Base-by-base conservation (phyloP, 2,113 vertebrate genomes). In the Lepus europaeus region DNA sequence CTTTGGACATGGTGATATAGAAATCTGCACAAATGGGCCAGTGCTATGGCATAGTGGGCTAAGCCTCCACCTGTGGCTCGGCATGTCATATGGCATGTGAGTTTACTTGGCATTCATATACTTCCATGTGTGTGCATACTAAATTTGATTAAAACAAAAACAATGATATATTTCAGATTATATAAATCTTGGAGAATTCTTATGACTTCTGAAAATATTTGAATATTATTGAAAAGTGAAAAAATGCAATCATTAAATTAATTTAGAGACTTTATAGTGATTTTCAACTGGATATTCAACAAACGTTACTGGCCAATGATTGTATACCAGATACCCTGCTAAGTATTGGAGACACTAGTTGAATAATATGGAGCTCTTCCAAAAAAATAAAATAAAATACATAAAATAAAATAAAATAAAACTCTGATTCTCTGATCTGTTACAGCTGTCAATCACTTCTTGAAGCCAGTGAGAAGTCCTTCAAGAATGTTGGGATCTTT, bases 131-230 rank as follows among this genome's bases (percentile, higher is more conserved):
- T 64, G 3, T 64, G 7, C 49, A 5, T 81, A 56, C 25, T 88
- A 73, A 70, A 81, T 5, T 85, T 85, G 29, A 80, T 70, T 11
- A 69, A 76, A 80, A 73, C 9, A 56, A 27, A n/a, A 56, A 59
- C n/a, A n/a, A 27, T 29, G 78, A 72, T 80, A 56, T 72, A 77
- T 23, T 78, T 56, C 68, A 27, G 25, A 29, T 59, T 59, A 61
- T 29, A 27, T 9, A 10, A 91, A 68, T 5, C 25, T 74, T 56
- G 84, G 51, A 88, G 49, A 84, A 59, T 91, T 20, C 2, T 79
- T 84, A 78, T 91, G 66, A 74, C 31, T 93, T 81, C 39, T 16
- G 66, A 73, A 86, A 93, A 22, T 80, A 91, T 33, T 88, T 74
- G 25, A 74, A 78, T 13, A 8, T 91, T 73, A 76, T 27, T 78